Conservation (phyloP, 2,888 invertebrate species). For the Watsonalla cultraria region DNA sequence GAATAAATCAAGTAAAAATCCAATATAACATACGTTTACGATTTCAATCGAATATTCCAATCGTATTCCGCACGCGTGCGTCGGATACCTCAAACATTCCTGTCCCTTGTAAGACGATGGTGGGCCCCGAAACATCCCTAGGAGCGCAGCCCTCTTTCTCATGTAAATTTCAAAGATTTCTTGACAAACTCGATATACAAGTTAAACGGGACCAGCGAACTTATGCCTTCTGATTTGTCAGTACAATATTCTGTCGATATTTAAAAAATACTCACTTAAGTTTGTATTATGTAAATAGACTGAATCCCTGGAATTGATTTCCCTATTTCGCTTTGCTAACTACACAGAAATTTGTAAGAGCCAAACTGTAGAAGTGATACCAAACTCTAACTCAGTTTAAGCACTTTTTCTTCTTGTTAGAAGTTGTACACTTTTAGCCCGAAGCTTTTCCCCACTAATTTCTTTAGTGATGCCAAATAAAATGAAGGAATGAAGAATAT, state of each 20-base stretch:
- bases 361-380: neutral
- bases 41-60: slow-evolving; percentile 66
- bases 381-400: neutral
- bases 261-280: slow-evolving; percentile 5
- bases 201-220: slow-evolving; percentile 45
- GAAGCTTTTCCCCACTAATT: neutral
- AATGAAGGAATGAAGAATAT: too few species aligned
- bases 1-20: slow-evolving; percentile 30
- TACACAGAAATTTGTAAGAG: neutral
- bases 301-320: slow-evolving; percentile 4
- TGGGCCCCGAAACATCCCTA: slow-evolving; percentile 37
- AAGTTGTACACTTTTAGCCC: neutral
- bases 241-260: slow-evolving; percentile 14
- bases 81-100: slow-evolving; percentile 64
- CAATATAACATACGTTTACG: slow-evolving; percentile 52
- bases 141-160: slow-evolving; percentile 52
- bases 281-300: slow-evolving; percentile 12
- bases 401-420: neutral
- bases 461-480: neutral
- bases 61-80: slow-evolving; percentile 53
- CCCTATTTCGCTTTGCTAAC: neutral
- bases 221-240: slow-evolving; percentile 32
- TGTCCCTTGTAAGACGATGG: slow-evolving; percentile 57
- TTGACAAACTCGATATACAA: slow-evolving; percentile 59
- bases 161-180: slow-evolving; percentile 69